A percentile compares a stretch with the other conserved stretches of the same genome.
phyloP scores from a whole-genome alignment of 2,888 invertebrate genomes.

The Chloroclystis v-ata region DNA sequence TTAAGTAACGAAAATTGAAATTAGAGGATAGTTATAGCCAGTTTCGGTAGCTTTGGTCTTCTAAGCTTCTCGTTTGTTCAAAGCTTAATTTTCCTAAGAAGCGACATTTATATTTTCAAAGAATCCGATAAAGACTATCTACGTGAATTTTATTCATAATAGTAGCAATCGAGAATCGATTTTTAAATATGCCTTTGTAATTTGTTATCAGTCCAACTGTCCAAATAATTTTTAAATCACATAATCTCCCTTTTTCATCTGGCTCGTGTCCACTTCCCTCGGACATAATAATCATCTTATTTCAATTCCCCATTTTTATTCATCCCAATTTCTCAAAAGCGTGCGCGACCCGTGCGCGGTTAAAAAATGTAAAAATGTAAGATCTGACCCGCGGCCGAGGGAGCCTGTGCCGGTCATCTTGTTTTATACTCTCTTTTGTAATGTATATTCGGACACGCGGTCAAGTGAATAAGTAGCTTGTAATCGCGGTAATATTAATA shows the following conservation, averaged over 20 bases:
- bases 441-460: slow-evolving; percentile 22
- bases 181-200: no score
- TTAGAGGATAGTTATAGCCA: no score
- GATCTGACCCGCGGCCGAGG: slow-evolving; percentile 32
- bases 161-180: no score
- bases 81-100: background rate
- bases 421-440: slow-evolving; percentile 28
- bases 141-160: no score
- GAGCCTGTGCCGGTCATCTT: slow-evolving; percentile 38
- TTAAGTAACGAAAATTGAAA: no score
- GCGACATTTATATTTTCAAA: no score
- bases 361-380: slow-evolving; percentile 38
- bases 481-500: background rate
- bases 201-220: no score
- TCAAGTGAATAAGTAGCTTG: background rate
- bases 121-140: background rate
- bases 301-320: slow-evolving; percentile 25
- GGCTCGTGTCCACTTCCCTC: slow-evolving; percentile 29
- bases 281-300: slow-evolving; percentile 26
- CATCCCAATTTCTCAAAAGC: slow-evolving; percentile 29
- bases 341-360: slow-evolving; percentile 39
- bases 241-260: slow-evolving; percentile 23
- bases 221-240: background rate
- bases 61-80: no score
- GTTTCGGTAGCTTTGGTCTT: no score